Conservation (phyloP, 2,888 invertebrate species). For the Leptinotarsa juncta region DNA sequence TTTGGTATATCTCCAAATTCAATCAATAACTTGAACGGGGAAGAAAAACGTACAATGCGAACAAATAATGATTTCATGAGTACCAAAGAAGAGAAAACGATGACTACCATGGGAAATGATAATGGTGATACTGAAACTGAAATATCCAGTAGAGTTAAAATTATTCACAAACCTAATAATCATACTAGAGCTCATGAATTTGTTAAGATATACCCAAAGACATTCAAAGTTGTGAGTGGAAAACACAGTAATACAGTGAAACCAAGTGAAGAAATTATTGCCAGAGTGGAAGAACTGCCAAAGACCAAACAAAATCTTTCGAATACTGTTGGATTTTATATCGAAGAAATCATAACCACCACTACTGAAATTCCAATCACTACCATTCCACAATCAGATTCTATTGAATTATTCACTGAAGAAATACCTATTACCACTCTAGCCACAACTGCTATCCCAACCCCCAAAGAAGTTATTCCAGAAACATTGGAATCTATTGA, state of each 20-base stretch:
- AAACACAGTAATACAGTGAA: background rate
- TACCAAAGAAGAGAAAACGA: conserved; percentile 54
- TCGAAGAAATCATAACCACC: conserved; percentile 36
- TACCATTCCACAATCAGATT: conserved; percentile 29
- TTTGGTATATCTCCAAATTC: conserved; percentile 19
- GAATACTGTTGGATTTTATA: conserved; percentile 29
- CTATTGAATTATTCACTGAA: conserved; percentile 33
- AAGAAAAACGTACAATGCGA: conserved; percentile 27
- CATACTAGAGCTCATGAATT: conserved; percentile 53
- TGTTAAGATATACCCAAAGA: conserved; percentile 57
- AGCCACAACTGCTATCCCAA: conserved; percentile 47
- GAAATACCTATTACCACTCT: conserved; percentile 43
- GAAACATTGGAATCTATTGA: conserved; percentile 31
- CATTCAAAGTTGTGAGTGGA: conserved; percentile 42
- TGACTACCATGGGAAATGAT: conserved; percentile 54
- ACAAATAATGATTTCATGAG: conserved; percentile 48
- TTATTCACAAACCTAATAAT: conserved; percentile 54
- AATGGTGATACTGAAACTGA: conserved; percentile 56
- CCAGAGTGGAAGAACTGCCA: conserved; percentile 15
- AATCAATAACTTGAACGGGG: conserved; percentile 12
- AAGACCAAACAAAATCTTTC: background rate
- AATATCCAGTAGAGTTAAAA: conserved; percentile 58
- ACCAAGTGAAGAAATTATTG: conserved; percentile 19
- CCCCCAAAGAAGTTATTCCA: conserved; percentile 8
- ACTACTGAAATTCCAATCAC: conserved; percentile 29